Conservation (phyloP, 2,888 invertebrate species). For the Drosophila robusta region DNA sequence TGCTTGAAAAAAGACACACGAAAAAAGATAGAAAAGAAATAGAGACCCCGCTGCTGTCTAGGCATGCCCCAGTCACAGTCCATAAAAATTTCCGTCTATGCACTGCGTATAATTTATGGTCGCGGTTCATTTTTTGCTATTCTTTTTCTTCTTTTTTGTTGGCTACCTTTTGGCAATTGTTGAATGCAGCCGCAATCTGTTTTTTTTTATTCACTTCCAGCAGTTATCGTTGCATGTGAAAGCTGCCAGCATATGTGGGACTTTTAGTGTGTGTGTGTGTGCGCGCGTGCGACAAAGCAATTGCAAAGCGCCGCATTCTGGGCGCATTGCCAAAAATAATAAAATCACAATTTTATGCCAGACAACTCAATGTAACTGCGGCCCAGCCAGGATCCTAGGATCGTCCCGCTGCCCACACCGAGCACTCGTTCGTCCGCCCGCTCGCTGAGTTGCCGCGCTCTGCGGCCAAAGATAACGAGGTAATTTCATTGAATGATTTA, state of each 20-base stretch:
- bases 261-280: conserved; percentile 22
- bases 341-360: conserved; percentile 71
- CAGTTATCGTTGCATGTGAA: conserved; percentile 34
- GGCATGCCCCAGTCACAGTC: conserved; percentile 54
- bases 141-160: conserved; percentile 18
- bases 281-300: conserved; percentile 28
- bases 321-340: conserved; percentile 79
- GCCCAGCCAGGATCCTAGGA: conserved; percentile 43
- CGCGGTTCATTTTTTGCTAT: conserved; percentile 30
- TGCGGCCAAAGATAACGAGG: conserved; percentile 81
- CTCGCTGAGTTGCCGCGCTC: conserved; percentile 26
- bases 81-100: conserved; percentile 72
- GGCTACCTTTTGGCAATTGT: conserved; percentile 65
- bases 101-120: conserved; percentile 73
- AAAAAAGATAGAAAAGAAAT: conserved; percentile 19
- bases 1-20: conserved; percentile 9
- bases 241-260: conserved; percentile 58
- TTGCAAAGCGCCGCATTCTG: conserved; percentile 50
- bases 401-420: conserved; percentile 23
- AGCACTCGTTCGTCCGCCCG: not conserved
- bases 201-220: conserved; percentile 32
- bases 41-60: conserved; percentile 18
- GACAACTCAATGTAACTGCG: conserved; percentile 63
- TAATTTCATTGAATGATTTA: conserved; percentile 81
- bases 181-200: conserved; percentile 69